Evolutionary conservation across 1,140 invertebrate species (phyloP).

Genomic region (Sweltsa coloradensis): DNA sequence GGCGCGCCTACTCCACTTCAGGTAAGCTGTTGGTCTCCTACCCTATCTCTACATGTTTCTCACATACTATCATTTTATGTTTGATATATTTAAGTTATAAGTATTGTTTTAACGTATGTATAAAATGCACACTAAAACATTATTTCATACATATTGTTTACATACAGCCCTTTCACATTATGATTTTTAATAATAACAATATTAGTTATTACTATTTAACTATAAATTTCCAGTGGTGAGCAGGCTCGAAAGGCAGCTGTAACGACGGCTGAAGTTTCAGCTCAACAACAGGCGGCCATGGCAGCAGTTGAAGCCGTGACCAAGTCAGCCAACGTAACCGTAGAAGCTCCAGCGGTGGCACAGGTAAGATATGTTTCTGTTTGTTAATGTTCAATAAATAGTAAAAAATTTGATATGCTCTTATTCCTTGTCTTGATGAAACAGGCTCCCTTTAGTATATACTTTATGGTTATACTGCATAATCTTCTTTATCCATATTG

Average conservation of each 20-base stretch:
- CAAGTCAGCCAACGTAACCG: conserved; percentile 44
- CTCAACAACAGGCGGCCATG: conserved; percentile 76
- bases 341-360: conserved; percentile 57
- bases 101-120: too few species aligned
- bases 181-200: too few species aligned
- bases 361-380: conserved; percentile 24
- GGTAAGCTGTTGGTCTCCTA: too few species aligned
- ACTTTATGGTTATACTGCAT: not conserved
- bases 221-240: conserved; percentile 48
- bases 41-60: too few species aligned
- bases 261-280: conserved; percentile 66
- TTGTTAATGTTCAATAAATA: not conserved
- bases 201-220: too few species aligned
- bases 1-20: too few species aligned
- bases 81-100: too few species aligned
- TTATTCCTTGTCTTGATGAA: too few species aligned
- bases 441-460: not conserved
- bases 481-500: conserved; percentile 13
- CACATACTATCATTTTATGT: too few species aligned
- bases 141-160: too few species aligned
- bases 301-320: conserved; percentile 71
- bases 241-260: conserved; percentile 66
- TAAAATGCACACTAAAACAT: too few species aligned
- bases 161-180: too few species aligned
- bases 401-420: not conserved